These are phyloP conservation scores for Ophioninae sp. DNA, from an alignment of 2,888 invertebrate species.

Conservation along the genomic window DNA sequence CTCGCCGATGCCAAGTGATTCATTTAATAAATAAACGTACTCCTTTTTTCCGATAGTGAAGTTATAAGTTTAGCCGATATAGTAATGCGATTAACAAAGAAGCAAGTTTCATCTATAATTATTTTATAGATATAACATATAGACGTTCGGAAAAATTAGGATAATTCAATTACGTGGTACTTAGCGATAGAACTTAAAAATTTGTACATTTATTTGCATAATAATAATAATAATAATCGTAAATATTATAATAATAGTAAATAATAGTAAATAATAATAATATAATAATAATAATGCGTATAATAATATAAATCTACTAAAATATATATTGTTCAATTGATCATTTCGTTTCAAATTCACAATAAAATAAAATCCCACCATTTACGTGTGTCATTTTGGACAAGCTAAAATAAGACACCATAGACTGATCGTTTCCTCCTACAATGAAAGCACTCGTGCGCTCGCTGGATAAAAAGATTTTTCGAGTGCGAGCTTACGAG, in stretches of 20 bases:
- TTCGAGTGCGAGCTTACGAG: constrained; percentile 9
- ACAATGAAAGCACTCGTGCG: constrained; percentile 16
- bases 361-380: constrained; percentile 58
- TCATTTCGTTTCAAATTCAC: constrained; percentile 58
- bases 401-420: constrained; percentile 25
- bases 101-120: constrained; percentile 47
- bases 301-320: constrained; percentile 56
- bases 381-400: constrained; percentile 11
- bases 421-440: constrained; percentile 29
- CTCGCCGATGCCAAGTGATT: constrained; percentile 19
- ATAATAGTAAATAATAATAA: constrained; percentile 39
- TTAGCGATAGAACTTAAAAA: constrained; percentile 73
- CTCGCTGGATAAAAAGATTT: constrained; percentile 23
- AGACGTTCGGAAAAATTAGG: constrained; percentile 48
- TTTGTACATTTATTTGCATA: constrained; percentile 77
- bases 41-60: constrained; percentile 38
- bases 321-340: constrained; percentile 57
- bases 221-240: constrained; percentile 69
- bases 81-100: constrained; percentile 60
- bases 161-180: constrained; percentile 67
- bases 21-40: constrained; percentile 50
- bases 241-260: constrained; percentile 60
- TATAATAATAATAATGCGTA: constrained; percentile 47
- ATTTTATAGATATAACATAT: constrained; percentile 40
- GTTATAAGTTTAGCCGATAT: constrained; percentile 53